Evolutionary conservation across 2,113 vertebrate species (phyloP).

Genomic region (Pseudopodoces humilis): DNA sequence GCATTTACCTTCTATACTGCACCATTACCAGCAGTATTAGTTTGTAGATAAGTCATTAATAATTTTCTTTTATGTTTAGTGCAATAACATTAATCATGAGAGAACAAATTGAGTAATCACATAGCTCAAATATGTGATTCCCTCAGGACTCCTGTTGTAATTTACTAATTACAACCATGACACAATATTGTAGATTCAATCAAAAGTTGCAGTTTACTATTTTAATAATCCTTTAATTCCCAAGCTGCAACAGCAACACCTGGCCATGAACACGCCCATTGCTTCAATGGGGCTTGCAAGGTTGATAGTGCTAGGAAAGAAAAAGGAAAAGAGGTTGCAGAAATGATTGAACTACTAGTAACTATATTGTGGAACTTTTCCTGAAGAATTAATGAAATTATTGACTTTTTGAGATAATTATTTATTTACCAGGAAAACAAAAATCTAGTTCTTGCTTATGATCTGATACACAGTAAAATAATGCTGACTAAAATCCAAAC

Average conservation of each 20-base stretch:
- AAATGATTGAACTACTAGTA: background rate
- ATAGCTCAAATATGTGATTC: background rate
- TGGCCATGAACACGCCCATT: background rate
- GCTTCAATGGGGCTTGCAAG: background rate
- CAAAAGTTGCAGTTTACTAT: background rate
- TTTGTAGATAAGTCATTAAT: constrained; percentile 19
- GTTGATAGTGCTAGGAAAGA: background rate
- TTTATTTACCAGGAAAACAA: background rate
- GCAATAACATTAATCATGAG: constrained; percentile 19
- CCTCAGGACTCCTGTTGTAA: constrained; percentile 1
- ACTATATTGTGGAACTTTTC: background rate
- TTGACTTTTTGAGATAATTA: background rate
- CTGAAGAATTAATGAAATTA: background rate
- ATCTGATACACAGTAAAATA: background rate
- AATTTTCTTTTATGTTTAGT: background rate
- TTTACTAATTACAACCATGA: constrained; percentile 30
- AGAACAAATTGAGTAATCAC: constrained; percentile 13
- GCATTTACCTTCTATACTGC: background rate
- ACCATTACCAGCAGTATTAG: background rate
- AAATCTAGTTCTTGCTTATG: background rate
- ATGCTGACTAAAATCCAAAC: background rate
- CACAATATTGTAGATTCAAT: background rate
- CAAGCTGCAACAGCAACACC: background rate
- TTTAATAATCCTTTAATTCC: background rate
- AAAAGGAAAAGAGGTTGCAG: background rate